Base-by-base conservation (phyloP, 2,113 vertebrate genomes). In the Lanius collurio region DNA sequence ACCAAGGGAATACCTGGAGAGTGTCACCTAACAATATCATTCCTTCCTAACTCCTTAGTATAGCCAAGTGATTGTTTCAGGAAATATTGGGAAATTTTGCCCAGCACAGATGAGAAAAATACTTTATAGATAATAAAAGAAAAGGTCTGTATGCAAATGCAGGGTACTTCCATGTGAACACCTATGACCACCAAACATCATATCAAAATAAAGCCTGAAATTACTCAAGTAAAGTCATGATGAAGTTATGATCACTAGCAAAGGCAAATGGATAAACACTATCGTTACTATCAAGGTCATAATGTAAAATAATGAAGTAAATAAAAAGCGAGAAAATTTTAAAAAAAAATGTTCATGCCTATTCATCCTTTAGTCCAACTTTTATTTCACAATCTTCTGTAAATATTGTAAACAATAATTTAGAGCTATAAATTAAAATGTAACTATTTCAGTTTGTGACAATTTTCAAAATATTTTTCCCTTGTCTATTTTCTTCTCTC, bases 351-450 rank as follows among this genome's bases (percentile, higher is more conserved):
- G 83, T 95, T 85, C 95, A 89, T 97, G 47, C 11, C 37, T 83
- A 80, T 89, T 94, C 4, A 0, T 55, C 31, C 49, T 56, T 87
- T 52, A 90, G 28, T 85, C 68, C 23, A 55, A 62, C 15, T 77
- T 68, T 23, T 31, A 26, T 77, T 92, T 85, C 33, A 87, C 39
- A 81, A 26, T 87, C 24, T 74, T 90, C 7, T 2, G 4, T 74
- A 86, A 89, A 46, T 69, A 59, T 62, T 83, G 24, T 74, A 67
- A 82, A 84, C 69, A 94, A 82, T 86, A 84, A 92, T 92, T 81
- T 83, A 95, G 59, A 87, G 22, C 9, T 87, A 87, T 90, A 92
- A 93, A 91, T 95, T 89, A 94, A 89, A 94, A 74, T 1, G 0
- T 67, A 74, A 12, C 41, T 44, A 16, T 27, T 89, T 83, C 76